phyloP scores from a whole-genome alignment of 1,140 invertebrate genomes.

The Drosophila kepulauana region DNA sequence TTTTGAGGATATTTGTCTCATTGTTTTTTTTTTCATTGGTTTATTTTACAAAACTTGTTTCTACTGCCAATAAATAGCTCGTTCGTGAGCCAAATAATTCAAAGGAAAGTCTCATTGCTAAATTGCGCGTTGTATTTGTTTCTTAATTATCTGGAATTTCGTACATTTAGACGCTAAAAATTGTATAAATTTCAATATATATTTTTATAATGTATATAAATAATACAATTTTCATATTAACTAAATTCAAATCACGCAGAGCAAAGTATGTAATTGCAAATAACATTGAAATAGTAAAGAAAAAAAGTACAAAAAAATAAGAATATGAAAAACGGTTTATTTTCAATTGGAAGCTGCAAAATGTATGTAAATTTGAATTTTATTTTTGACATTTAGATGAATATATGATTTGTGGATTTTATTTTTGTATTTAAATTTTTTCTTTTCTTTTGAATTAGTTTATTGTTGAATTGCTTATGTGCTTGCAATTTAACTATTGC shows the following conservation, averaged over 20 bases:
- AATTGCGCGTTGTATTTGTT: slow-evolving; percentile 69
- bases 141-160: slow-evolving; percentile 63
- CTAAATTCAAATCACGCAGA: slow-evolving; percentile 53
- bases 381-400: slow-evolving; percentile 54
- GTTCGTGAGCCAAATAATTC: slow-evolving; percentile 55
- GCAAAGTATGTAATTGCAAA: slow-evolving; percentile 36
- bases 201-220: slow-evolving; percentile 13
- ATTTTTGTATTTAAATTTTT: not conserved
- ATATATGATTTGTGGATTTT: slow-evolving; percentile 17
- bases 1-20: slow-evolving; percentile 16
- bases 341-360: slow-evolving; percentile 42
- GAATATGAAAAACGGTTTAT: slow-evolving; percentile 27
- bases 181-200: slow-evolving; percentile 36
- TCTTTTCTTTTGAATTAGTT: slow-evolving; percentile 42
- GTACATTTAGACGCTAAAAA: slow-evolving; percentile 33
- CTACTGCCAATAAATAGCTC: slow-evolving; percentile 49
- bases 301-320: slow-evolving; percentile 6
- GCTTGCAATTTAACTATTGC: slow-evolving; percentile 33
- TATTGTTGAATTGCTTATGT: slow-evolving; percentile 56
- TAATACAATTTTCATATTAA: slow-evolving; percentile 51
- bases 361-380: slow-evolving; percentile 42
- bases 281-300: not conserved
- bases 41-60: slow-evolving; percentile 67
- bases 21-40: slow-evolving; percentile 46
- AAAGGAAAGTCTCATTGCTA: slow-evolving; percentile 73